Conservation (phyloP, 2,113 vertebrate species). For the Meriones unguiculatus region DNA sequence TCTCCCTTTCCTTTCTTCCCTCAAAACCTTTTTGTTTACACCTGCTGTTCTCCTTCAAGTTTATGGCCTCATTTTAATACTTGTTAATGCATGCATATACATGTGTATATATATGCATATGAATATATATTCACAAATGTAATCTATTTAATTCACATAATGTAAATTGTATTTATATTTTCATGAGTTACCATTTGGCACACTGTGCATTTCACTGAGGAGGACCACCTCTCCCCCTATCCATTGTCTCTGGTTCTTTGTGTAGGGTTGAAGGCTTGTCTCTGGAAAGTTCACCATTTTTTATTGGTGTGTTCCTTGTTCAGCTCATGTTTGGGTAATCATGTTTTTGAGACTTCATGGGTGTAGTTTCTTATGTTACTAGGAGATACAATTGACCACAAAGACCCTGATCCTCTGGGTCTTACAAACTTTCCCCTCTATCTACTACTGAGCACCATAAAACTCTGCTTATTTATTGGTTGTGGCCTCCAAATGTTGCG, state of each 20-base stretch:
- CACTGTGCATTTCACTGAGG: background rate
- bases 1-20: background rate
- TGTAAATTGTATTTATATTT: background rate
- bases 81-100: background rate
- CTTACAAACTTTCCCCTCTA: background rate
- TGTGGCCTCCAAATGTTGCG: background rate
- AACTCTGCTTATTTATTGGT: background rate
- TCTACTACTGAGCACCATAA: background rate
- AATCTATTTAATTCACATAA: background rate
- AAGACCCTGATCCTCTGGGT: background rate
- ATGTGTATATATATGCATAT: background rate
- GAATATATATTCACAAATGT: background rate
- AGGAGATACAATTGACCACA: background rate
- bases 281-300: too few species aligned
- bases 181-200: background rate
- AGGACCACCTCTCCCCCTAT: background rate
- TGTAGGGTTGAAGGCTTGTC: background rate
- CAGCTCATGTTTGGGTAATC: background rate
- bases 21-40: background rate
- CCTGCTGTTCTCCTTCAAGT: background rate
- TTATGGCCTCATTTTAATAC: background rate
- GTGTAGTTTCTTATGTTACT: background rate
- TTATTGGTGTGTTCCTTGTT: background rate
- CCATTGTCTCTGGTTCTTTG: rapidly evolving
- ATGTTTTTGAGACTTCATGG: background rate